Conservation (phyloP, 2,888 invertebrate genomes). For the Spialia ferax region DNA sequence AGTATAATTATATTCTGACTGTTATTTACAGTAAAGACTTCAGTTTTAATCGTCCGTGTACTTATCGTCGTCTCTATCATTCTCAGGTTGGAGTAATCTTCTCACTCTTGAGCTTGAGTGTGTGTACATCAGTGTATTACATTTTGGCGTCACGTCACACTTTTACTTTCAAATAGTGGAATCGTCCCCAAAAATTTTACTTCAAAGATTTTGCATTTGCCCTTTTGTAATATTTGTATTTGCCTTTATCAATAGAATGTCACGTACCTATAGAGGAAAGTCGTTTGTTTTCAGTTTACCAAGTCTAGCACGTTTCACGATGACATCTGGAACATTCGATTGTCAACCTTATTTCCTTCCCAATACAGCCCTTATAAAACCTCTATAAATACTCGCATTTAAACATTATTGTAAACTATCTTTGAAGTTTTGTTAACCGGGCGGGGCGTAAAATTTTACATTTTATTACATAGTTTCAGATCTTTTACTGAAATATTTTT, state of each 20-base stretch:
- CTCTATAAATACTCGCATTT: not conserved
- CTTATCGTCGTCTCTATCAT: too few species aligned
- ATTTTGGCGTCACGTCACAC: too few species aligned
- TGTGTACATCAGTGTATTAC: too few species aligned
- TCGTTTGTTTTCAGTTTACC: not conserved
- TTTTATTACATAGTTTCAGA: slow-evolving; percentile 27
- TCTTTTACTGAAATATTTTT: slow-evolving; percentile 29
- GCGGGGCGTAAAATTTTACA: slow-evolving; percentile 17
- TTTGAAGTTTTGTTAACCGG: slow-evolving; percentile 25
- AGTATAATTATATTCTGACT: too few species aligned
- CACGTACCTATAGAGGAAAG: not conserved
- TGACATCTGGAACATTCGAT: not conserved
- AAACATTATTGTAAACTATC: slow-evolving; percentile 15
- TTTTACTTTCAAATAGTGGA: too few species aligned
- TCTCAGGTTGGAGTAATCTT: too few species aligned
- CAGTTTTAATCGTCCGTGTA: too few species aligned
- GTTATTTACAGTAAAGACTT: too few species aligned
- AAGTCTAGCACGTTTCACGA: slow-evolving; percentile 8
- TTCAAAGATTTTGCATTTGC: not conserved
- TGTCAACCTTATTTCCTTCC: not conserved
- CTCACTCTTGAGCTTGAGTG: too few species aligned
- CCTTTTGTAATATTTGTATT: too few species aligned
- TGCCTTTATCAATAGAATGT: not conserved
- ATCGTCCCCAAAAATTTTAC: not conserved
- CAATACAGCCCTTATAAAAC: not conserved